Base-by-base conservation (phyloP, 1,140 invertebrate genomes). In the Drosophila sechellia region DNA sequence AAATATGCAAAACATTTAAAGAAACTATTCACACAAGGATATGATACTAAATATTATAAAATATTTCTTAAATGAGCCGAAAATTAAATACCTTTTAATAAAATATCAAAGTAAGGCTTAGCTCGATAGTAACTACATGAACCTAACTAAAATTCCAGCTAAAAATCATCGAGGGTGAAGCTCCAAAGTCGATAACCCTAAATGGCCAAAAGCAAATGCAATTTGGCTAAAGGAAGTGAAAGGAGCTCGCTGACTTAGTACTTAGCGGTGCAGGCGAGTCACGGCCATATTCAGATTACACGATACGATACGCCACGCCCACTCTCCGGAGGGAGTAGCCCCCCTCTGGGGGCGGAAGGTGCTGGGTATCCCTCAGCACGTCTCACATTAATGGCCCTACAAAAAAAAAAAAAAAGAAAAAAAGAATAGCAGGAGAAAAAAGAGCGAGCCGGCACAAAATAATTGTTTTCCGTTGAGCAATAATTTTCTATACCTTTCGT, bases 401-500 rank as follows among this genome's bases (percentile, higher is more conserved):
- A 63, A 25, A 37, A 63, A 35, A 25, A 22, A 20, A 13, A 55
- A 13, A 17, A 17, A 17, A 17, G 17, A 17, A 0, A 0, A 48
- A 5, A 10, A 8, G 5, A 17, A 37, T 22, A 2, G 20, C 20
- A 22, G 12, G 31, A 22, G 17, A 25, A 12, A 15, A 25, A 6
- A 42, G 20, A 61, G 68, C 72, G 79, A 79, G 53, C 31, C 57
- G 70, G 78, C 81, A 64, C 78, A 61, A 87, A 85, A 85, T 85
- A 85, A 85, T 85, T 85, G 83, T 85, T 85, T 85, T 81, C 81
- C 83, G 81, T 85, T 85, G 78, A 81, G 81, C 83, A 85, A 85
- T 85, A 86, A 85, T 85, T 85, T 85, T 85, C 83, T 78, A 87
- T 87, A 87, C 68, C 81, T 75, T 55, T 17, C 4, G 46, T 10